Evolutionary conservation across 2,113 vertebrate genomes (phyloP), one percentile per base, ranked within the genome.

Genomic region (Phalacrocorax brasilianus): DNA sequence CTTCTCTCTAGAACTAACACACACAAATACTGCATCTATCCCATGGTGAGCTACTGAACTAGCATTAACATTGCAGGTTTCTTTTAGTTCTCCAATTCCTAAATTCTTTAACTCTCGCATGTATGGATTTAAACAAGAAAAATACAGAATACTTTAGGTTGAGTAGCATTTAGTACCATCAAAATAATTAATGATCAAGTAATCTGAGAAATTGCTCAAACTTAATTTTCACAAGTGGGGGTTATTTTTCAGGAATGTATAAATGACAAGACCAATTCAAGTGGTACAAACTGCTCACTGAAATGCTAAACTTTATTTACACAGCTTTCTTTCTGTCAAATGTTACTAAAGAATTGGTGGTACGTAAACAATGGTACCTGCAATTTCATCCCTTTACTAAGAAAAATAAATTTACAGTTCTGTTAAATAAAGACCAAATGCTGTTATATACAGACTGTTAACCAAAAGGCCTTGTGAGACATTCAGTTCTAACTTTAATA

Each of bases 261-360:
- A 96, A 94, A 94, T 35, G 66, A 85, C 78, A 95, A 93, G 86
- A 96, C 35, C 77, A 88, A 55, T 77, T 92, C 44, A 95, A 79
- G 24, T 61, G 67, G 90, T 85, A 96, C 82, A 91, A 93, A 53
- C 74, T 86, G 79, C 91, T 97, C 0, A 2, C 92, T 91, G 89
- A 95, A 97, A 95, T 14, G 58, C 72, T 84, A 85, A 52, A 78
- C 62, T 96, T 97, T 96, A 97, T 97, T 98, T 97, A 95, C 92
- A 97, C 12, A 78, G 58, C 49, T 74, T 76, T 21, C 77, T 86
- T 96, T 93, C 61, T 91, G 73, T 82, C 71, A 88, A 91, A 93
- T 71, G 85, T 94, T 90, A 82, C 75, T 93, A 61, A 91, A 95
- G 89, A 92, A 95, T 12, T 40, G 83, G 76, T 95, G 82, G 89